Percentiles rank a stretch among this genome's conserved stretches.
Conservation (phyloP, 2,113 vertebrate genomes). For the Rhinogobius similis region DNA sequence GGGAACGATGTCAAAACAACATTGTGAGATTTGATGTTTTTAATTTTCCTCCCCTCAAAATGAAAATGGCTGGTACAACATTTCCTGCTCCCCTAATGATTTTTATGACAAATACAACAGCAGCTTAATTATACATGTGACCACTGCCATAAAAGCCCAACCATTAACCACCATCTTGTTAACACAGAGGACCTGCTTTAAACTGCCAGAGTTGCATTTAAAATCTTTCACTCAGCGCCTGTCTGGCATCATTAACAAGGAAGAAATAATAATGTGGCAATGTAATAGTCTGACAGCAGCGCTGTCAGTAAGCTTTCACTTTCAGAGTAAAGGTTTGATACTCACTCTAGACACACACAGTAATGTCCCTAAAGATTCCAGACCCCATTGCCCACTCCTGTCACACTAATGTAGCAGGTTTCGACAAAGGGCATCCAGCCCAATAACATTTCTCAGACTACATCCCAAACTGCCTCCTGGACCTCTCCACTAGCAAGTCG, state of each 20-base stretch:
- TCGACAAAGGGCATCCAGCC: neutral
- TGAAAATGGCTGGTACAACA: conserved; percentile 73
- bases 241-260: conserved; percentile 63
- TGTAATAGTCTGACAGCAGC: conserved; percentile 5
- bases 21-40: conserved; percentile 76
- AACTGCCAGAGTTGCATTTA: conserved; percentile 74
- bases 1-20: conserved; percentile 82
- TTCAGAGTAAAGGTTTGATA: neutral
- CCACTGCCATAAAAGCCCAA: conserved; percentile 70
- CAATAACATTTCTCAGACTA: neutral
- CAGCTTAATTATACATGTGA: conserved; percentile 79
- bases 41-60: conserved; percentile 80
- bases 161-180: conserved; percentile 76
- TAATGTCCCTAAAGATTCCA: neutral
- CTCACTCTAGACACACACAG: neutral
- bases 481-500: neutral
- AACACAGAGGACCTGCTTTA: conserved; percentile 69
- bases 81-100: conserved; percentile 67
- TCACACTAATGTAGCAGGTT: neutral
- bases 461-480: no score
- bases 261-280: conserved; percentile 49
- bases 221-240: conserved; percentile 65
- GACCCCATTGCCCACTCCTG: no score
- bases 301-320: neutral
- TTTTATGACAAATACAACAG: conserved; percentile 81